A percentile compares a stretch with the other conserved stretches of the same genome.
These are phyloP conservation scores for Troides aeacus DNA, from an alignment of 2,888 invertebrate genomes.

Conservation along the genomic window DNA sequence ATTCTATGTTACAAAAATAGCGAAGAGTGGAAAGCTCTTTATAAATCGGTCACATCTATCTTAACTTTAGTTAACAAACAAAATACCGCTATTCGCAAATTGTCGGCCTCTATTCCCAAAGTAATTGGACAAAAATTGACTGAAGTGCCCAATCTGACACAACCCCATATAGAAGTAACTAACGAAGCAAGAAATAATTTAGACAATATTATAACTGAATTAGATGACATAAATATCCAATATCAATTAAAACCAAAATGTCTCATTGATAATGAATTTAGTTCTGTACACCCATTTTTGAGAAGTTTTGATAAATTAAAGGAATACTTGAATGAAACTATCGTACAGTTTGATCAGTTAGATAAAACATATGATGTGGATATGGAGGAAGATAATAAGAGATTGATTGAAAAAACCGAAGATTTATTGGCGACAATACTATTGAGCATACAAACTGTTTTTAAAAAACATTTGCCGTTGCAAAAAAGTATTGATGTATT, in stretches of 20 bases:
- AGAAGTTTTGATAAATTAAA: slow-evolving; percentile 53
- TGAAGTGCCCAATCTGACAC: slow-evolving; percentile 49
- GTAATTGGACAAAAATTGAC: slow-evolving; percentile 44
- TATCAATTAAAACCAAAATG: slow-evolving; percentile 56
- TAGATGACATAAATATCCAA: slow-evolving; percentile 50
- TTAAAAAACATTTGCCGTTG: slow-evolving; percentile 64
- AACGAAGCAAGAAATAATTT: slow-evolving; percentile 55
- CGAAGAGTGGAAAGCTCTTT: slow-evolving; percentile 62
- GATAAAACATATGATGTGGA: slow-evolving; percentile 44
- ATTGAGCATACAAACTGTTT: slow-evolving; percentile 59
- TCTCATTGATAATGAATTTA: slow-evolving; percentile 37
- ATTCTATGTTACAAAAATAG: slow-evolving; percentile 62
- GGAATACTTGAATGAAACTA: slow-evolving; percentile 49
- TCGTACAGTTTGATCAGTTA: slow-evolving; percentile 45
- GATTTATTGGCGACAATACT: slow-evolving; percentile 63
- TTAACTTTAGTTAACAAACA: slow-evolving; percentile 59
- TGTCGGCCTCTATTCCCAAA: slow-evolving; percentile 52
- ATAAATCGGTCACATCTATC: slow-evolving; percentile 56
- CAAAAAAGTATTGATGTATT: slow-evolving; percentile 53
- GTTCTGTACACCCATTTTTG: slow-evolving; percentile 58
- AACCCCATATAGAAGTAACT: slow-evolving; percentile 58
- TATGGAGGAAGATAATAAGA: slow-evolving; percentile 46
- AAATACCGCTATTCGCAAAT: slow-evolving; percentile 58
- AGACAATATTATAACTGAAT: slow-evolving; percentile 46
- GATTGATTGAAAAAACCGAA: slow-evolving; percentile 46